These are phyloP conservation scores for Scaptomyza polygonia DNA, from an alignment of 2,888 invertebrate genomes.

Conservation along the genomic window DNA sequence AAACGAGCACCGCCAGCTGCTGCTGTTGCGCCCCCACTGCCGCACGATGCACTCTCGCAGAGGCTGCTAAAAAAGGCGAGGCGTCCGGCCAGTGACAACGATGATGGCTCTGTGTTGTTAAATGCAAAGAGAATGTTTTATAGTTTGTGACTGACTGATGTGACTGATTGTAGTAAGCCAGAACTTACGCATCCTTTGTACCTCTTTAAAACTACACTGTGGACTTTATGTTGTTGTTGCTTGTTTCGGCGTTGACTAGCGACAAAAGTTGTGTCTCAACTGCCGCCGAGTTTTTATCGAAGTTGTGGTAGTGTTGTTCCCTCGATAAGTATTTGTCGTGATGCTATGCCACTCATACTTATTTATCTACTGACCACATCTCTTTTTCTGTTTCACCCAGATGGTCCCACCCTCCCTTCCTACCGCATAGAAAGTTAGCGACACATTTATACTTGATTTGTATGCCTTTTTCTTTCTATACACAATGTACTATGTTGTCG, in stretches of 20 bases:
- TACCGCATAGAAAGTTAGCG: constrained; percentile 43
- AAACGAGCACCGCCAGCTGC: constrained; percentile 23
- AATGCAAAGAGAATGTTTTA: constrained; percentile 1
- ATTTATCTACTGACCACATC: constrained; percentile 41
- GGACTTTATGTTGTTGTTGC: constrained; percentile 9
- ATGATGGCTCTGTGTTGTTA: constrained; percentile 81
- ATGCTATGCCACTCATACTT: constrained; percentile 23
- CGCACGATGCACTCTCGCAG: constrained; percentile 56
- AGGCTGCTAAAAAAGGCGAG: constrained; percentile 83
- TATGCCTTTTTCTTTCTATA: constrained; percentile 35
- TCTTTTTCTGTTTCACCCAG: constrained; percentile 16
- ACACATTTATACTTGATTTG: constrained; percentile 49
- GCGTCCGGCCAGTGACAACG: constrained; percentile 82
- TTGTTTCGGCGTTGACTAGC: constrained; percentile 19
- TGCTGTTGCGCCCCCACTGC: constrained; percentile 23
- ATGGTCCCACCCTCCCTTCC: neutral
- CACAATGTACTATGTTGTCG: constrained; percentile 15
- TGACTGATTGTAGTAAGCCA: neutral
- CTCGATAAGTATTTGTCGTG: constrained; percentile 20
- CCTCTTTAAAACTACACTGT: constrained; percentile 13
- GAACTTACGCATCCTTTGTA: constrained; percentile 74
- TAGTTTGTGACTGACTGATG: neutral
- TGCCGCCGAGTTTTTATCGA: constrained; percentile 21
- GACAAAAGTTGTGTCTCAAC: constrained; percentile 26
- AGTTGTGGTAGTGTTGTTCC: constrained; percentile 18